A percentile compares a stretch with the other conserved stretches of the same genome.
Evolutionary conservation across 2,113 vertebrate genomes (phyloP).

Genomic region (Oenanthe oenanthe): DNA sequence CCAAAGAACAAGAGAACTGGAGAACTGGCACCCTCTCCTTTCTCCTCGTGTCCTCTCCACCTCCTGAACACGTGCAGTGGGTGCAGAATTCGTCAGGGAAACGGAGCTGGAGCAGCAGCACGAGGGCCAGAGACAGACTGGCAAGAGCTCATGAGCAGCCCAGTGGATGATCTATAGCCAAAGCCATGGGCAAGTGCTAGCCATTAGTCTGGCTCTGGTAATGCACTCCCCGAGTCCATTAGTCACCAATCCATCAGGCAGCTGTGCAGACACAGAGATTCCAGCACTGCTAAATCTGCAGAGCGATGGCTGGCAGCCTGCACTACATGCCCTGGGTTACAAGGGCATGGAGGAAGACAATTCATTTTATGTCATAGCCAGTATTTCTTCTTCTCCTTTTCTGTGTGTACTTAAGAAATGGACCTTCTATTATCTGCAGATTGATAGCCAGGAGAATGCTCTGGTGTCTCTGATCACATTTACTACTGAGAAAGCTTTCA

Average conservation of each 20-base stretch:
- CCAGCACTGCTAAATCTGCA: slow-evolving; percentile 91
- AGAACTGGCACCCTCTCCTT: not conserved
- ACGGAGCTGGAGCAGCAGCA: not conserved
- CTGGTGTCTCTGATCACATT: slow-evolving; percentile 70
- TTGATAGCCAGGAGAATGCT: slow-evolving; percentile 74
- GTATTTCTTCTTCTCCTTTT: slow-evolving; percentile 78
- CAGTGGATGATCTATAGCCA: slow-evolving; percentile 91
- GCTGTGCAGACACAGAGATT: slow-evolving; percentile 88
- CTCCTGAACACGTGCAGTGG: not conserved
- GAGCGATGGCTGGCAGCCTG: slow-evolving; percentile 88
- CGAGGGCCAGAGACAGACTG: slow-evolving; percentile 75
- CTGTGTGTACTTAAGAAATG: slow-evolving; percentile 78
- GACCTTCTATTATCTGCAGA: slow-evolving; percentile 74
- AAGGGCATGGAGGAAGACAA: slow-evolving; percentile 83
- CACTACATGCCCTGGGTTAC: slow-evolving; percentile 92
- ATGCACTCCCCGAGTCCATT: slow-evolving; percentile 93
- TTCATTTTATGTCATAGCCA: slow-evolving; percentile 79
- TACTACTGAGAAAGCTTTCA: slow-evolving; percentile 60
- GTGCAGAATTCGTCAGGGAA: slow-evolving; percentile 45
- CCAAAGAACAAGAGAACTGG: not conserved
- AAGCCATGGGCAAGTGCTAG: slow-evolving; percentile 89
- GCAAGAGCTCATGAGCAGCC: slow-evolving; percentile 85
- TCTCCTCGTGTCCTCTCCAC: not conserved
- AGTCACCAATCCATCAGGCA: slow-evolving; percentile 98
- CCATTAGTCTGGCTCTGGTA: slow-evolving; percentile 92